Evolutionary conservation across 2,797 vertebrate genomes (phyloP), one percentile per base, ranked within the genome.

Genomic region (Rhinoraja longicauda): DNA sequence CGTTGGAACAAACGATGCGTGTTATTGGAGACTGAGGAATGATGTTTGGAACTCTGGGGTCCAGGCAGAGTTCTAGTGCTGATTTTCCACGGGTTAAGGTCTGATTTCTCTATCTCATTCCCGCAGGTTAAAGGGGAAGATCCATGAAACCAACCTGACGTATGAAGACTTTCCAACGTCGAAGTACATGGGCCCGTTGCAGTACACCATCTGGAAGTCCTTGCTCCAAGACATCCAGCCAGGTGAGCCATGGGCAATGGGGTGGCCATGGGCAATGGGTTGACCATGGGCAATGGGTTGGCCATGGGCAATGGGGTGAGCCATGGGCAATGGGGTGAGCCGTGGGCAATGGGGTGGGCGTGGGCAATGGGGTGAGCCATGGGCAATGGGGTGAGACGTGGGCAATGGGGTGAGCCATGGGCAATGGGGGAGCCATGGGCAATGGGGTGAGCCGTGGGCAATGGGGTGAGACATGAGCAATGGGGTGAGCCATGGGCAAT

Each of bases 151-250:
- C 93, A 99, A 98, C 94, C 97, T 99, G 94, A 99, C 98, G 0
- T 99, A 99, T 0, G 99, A 99, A 95, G 99, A 99, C 93, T 99
- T 99, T 93, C 99, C 98, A 0, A 99, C 99, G 90, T 99, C 98
- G 93, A 99, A 99, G 94, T 99, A 99, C 96, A 99, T 98, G 95
- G 99, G 99, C 0, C 98, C 99, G 0, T 95, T 99, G 94, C 99
- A 99, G 95, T 99, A 98, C 95, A 99, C 98, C 13, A 99, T 99
- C 95, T 99, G 99, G 99, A 99, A 99, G 94, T 98, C 98, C 0
- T 97, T 99, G 53, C 99, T 98, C 95, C 98, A 99, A 96, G 98
- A 99, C 94, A 97, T 99, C 94, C 97, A 98, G 78, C 99, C 99
- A 93, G 99, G 99, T 99, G 97, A 96, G 95, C 62, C 45, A 67